Evolutionary conservation across 2,113 vertebrate genomes (phyloP), one percentile per base, ranked within the genome.

Genomic region (Triplophysa rosa): DNA sequence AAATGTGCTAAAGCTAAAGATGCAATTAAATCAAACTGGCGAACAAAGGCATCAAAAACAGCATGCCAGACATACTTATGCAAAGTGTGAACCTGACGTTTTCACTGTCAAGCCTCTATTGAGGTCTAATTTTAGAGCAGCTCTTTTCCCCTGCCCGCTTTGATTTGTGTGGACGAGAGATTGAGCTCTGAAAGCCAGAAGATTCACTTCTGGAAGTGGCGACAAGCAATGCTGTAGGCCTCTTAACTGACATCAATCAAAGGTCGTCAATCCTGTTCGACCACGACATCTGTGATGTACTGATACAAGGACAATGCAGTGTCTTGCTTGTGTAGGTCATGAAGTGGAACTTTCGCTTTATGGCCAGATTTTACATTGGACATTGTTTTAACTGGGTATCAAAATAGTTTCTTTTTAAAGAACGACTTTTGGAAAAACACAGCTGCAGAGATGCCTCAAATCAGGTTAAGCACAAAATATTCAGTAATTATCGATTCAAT

Each of bases 231-330:
- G 11, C 42, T 65, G 23, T 24, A 33, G 73, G 73, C 16, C 61
- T 26, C 37, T 54, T 8, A 12, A 24, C n/a, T 58, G 37, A 59
- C 65, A 78, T 78, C 54, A 68, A 66, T 78, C 65, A 78, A 68
- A 78, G 19, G 52, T 58, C 37, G n/a, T 40, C 14, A 26, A 17
- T 68, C 7, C 13, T 23, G 24, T 49, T 68, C 14, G 67, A 68
- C 37, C 14, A 19, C 37, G 42, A 58, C 52, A 23, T 59, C n/a
- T 47, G 37, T 68, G 58, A 78, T 68, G 67, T 56, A 45, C 37
- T 29, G 52, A 58, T 23, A 58, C 33, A 67, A 58, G 64, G 64
- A 59, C 52, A 67, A 29, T 26, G 19, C 24, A 24, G 29, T 33
- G 16, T 64, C 14, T 16, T 19, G 62, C 7, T 16, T n/a, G 11